Evolutionary conservation across 2,797 vertebrate species (phyloP).

Genomic region (Fratercula arctica): DNA sequence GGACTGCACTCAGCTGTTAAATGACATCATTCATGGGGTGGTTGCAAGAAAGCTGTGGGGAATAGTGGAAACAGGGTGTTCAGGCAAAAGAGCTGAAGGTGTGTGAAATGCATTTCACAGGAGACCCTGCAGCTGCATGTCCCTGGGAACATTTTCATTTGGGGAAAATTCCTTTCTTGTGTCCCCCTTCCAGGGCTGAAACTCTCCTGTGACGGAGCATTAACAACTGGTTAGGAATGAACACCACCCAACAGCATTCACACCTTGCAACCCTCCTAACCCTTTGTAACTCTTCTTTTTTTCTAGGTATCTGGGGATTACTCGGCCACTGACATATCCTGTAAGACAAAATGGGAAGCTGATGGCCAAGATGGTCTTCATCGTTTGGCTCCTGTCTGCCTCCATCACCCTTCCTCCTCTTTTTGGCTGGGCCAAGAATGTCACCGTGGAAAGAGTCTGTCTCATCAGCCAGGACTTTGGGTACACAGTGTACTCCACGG

Average conservation of each 20-base stretch:
- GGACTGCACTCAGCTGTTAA: background rate
- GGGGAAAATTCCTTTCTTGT: background rate
- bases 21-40: rapidly evolving
- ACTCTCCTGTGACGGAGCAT: background rate
- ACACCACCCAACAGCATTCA: background rate
- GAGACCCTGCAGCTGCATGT: background rate
- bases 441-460: slow-evolving; percentile 74
- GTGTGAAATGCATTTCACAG: background rate
- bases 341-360: slow-evolving; percentile 77
- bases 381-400: slow-evolving; percentile 77
- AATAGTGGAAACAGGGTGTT: background rate
- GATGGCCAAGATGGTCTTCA: slow-evolving; percentile 82
- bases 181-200: background rate
- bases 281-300: background rate
- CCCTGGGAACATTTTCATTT: background rate
- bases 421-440: slow-evolving; percentile 79
- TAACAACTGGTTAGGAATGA: rapidly evolving
- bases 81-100: background rate
- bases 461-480: slow-evolving; percentile 81
- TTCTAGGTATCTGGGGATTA: slow-evolving; percentile 77
- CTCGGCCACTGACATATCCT: slow-evolving; percentile 73
- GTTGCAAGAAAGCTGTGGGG: background rate
- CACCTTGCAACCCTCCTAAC: background rate
- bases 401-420: slow-evolving; percentile 78
- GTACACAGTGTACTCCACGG: slow-evolving; percentile 78